Evolutionary conservation across 2,797 vertebrate species (phyloP), one percentile per base, ranked within the genome.

Genomic region (Manis pentadactyla): DNA sequence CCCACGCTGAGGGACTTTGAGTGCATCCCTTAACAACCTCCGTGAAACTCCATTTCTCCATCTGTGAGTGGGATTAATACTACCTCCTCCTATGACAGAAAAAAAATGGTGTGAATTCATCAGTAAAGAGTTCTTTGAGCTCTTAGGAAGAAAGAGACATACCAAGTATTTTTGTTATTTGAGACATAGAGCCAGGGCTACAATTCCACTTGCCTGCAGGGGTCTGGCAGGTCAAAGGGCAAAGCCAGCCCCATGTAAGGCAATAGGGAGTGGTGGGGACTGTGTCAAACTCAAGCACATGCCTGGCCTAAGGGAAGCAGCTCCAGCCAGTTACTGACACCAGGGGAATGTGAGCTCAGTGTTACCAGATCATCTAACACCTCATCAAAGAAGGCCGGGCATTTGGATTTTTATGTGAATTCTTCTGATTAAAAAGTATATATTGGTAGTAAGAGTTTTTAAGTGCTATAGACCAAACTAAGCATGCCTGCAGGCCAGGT

Each of bases 1-100:
- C 49, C 59, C 0, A 11, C 0, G 14, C 0, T 0, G 68, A 34
- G 49, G 59, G 29, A 11, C 19, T 2, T 3, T 1, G 4, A 7
- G 4, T 17, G 3, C 31, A 5, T 3, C 19, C 7, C 5, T 1
- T 14, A 5, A 46, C 21, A 6, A 2, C 42, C 25, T 75, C 57
- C 10, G 0, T 0, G 18, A 61, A 53, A 53, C n/a, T 69, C 29
- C 21, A 1, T 21, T 37, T 61, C 74, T 13, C 42, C 21, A 0
- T 12, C 53, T 37, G 7, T 19, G 23, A 4, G 17, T 18, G 66
- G 9, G 7, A 6, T 14, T 1, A 10, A 13, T 2, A 3, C 31
- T 12, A 0, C 9, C 17, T 69, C 46, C 64, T 46, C 71, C 53
- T 25, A 0, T 1, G 53, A 79, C 42, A 27, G 34, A 68, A 93